These are phyloP conservation scores for Hybognathus amarus DNA, from an alignment of 2,797 vertebrate genomes.

Conservation along the genomic window DNA sequence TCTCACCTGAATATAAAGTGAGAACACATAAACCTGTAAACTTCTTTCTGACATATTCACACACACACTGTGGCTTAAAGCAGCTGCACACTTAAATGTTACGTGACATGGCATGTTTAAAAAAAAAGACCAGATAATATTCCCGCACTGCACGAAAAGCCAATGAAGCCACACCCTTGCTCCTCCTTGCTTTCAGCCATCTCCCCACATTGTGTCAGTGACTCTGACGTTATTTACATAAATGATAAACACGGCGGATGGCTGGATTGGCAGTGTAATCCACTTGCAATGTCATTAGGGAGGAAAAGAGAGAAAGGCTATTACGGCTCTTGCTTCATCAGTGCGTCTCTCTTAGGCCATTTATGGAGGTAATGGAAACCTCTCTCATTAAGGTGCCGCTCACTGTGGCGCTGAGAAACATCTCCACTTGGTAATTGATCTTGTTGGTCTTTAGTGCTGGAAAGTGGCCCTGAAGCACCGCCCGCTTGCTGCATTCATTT, in stretches of 20 bases:
- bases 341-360: slow-evolving; percentile 70
- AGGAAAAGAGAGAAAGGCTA: slow-evolving; percentile 63
- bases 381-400: slow-evolving; percentile 65
- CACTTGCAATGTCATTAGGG: slow-evolving; percentile 69
- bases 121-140: background rate
- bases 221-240: slow-evolving; percentile 69
- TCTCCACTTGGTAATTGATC: slow-evolving; percentile 78
- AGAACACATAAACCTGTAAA: slow-evolving; percentile 29
- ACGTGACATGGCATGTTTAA: background rate
- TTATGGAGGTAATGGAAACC: slow-evolving; percentile 69
- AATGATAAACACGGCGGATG: slow-evolving; percentile 65
- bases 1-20: slow-evolving; percentile 72
- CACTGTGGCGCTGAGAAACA: slow-evolving; percentile 58
- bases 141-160: background rate
- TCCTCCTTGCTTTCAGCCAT: slow-evolving; percentile 23
- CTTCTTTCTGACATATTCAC: background rate
- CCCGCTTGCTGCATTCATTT: slow-evolving; percentile 82
- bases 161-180: slow-evolving; percentile 3
- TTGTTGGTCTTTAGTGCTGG: slow-evolving; percentile 73
- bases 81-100: background rate
- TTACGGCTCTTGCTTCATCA: slow-evolving; percentile 65
- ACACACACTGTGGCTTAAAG: background rate
- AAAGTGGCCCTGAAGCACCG: slow-evolving; percentile 74
- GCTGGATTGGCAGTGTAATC: slow-evolving; percentile 63
- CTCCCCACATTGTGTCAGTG: slow-evolving; percentile 47